These are phyloP conservation scores for Malacoctenus gilli DNA, from an alignment of 2,797 vertebrate species.

Conservation along the genomic window DNA sequence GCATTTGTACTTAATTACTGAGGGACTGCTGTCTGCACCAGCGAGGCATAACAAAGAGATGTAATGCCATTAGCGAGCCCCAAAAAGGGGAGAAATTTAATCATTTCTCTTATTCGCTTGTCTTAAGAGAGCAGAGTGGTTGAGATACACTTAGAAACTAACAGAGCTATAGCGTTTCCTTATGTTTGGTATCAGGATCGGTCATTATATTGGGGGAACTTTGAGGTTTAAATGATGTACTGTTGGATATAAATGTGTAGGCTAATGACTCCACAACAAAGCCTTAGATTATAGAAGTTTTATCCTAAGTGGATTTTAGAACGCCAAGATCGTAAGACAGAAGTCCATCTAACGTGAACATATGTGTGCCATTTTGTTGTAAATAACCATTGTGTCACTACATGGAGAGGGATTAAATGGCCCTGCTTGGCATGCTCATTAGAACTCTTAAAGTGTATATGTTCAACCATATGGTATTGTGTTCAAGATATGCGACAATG, in stretches of 20 bases:
- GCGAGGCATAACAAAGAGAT: slow-evolving; percentile 79
- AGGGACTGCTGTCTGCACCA: slow-evolving; percentile 79
- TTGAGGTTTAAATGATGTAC: slow-evolving; percentile 16
- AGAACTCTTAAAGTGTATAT: too few species aligned
- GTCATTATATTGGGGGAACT: slow-evolving; percentile 21
- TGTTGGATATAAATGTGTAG: slow-evolving; percentile 16
- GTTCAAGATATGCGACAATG: slow-evolving; percentile 8
- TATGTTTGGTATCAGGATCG: slow-evolving; percentile 23
- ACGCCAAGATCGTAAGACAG: too few species aligned
- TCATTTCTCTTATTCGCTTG: slow-evolving; percentile 60
- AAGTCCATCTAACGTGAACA: too few species aligned
- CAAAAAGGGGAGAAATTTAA: slow-evolving; percentile 60
- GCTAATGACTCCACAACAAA: not conserved
- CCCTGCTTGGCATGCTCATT: too few species aligned
- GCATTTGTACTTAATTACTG: slow-evolving; percentile 82
- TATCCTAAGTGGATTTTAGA: too few species aligned
- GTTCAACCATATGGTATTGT: not conserved
- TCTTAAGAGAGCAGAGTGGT: slow-evolving; percentile 56
- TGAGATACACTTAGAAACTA: slow-evolving; percentile 44
- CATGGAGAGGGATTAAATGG: too few species aligned
- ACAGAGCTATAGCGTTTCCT: slow-evolving; percentile 20
- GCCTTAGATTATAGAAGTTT: too few species aligned
- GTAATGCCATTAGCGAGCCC: slow-evolving; percentile 76
- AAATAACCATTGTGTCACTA: too few species aligned
- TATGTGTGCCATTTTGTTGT: too few species aligned